Evolutionary conservation across 2,888 invertebrate species (phyloP), one percentile per base, ranked within the genome.

Genomic region (Yponomeuta cagnagella): DNA sequence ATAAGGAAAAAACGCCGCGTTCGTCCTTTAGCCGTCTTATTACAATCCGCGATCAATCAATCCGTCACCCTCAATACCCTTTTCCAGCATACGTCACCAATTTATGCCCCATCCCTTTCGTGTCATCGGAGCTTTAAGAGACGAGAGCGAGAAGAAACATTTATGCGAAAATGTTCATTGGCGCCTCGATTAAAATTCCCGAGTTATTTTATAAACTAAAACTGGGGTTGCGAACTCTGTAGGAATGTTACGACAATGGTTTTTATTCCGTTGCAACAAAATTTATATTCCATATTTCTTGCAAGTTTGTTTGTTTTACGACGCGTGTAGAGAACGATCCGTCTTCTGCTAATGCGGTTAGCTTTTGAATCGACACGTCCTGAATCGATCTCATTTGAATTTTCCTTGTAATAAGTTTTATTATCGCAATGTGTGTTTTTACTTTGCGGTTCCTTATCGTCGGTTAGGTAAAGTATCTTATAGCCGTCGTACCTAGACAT

Each of bases 1-100:
- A 43, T 43, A 8, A 4, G 5, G 9, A 43, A 43, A 43, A 43
- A 43, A 5, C 5, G 43, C 1, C 0, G 8, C 43, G 43, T 8
- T 8, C 43, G 0, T 43, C 67, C 43, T 79, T 79, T 76, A 78
- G 77, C 77, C 80, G 78, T 82, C 82, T 82, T 79, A 81, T 82
- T 81, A 82, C 78, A 80, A 80, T 78, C 76, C 77, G 76, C 80
- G 78, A 82, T 83, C 82, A 80, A 80, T 83, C 85, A 83, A 80
- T 78, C 80, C 77, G 80, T 82, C 82, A 82, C 72, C 76, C 76
- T 76, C 75, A 76, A 77, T 70, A 78, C 77, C 79, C 79, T 78
- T 78, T 79, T 76, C 78, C 79, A 81, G 74, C 79, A 79, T 77
- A 78, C 79, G 79, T 78, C 77, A 75, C 73, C 75, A 72, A 74